Evolutionary conservation across 2,888 invertebrate species (phyloP), one percentile per base, ranked within the genome.

Genomic region (Athalia rosae): DNA sequence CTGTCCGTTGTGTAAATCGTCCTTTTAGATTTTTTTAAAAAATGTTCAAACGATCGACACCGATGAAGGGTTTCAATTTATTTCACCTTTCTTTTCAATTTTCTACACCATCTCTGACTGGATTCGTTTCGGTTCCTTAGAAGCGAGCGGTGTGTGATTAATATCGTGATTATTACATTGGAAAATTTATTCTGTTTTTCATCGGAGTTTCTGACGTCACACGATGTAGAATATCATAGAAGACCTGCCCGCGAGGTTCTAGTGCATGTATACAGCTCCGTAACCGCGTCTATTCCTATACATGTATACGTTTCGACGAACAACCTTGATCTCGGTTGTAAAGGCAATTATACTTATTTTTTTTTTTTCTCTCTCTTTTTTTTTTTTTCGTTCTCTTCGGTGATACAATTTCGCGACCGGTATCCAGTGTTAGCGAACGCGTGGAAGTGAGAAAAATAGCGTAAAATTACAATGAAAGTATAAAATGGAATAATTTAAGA

Each of bases 281-380:
- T 28, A n/a, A n/a, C n/a, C n/a, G n/a, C n/a, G n/a, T n/a, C n/a
- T n/a, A n/a, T n/a, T n/a, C n/a, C n/a, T n/a, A n/a, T n/a, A n/a
- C n/a, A n/a, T n/a, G 0, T 28, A 28, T 28, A 28, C 28, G 28
- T 28, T 28, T 28, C 9, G 7, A n/a, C n/a, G 4, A 71, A 9
- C 74, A 74, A 48, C 74, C 74, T 74, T 74, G 74, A 74, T 74
- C 74, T 50, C 74, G 47, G 74, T 61, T 61, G 74, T 47, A 47
- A n/a, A 7, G 61, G 61, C 61, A n/a, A n/a, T n/a, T n/a, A n/a
- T 13, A 61, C 61, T 61, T 61, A 15, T 50, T 74, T 74, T 74
- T 48, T 61, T 62, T 45, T 48, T 11, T 48, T 48, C 58, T 48
- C 41, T 74, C 62, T 74, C 74, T 59, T 28, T 56, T 58, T 41